Evolutionary conservation across 2,113 vertebrate genomes (phyloP).

Genomic region (Asarcornis scutulata): DNA sequence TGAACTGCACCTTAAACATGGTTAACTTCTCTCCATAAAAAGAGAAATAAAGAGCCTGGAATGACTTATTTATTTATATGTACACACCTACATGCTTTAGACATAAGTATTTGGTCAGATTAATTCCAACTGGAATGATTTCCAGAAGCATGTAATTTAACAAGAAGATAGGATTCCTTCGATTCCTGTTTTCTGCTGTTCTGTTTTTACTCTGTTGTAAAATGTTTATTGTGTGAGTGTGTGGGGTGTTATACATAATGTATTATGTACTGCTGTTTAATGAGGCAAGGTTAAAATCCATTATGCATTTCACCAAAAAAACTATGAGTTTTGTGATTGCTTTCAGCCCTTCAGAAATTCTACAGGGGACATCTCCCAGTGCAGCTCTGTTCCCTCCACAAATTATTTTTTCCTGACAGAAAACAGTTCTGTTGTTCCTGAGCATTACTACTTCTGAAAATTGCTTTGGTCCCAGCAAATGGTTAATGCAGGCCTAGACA

Average conservation of each 20-base stretch:
- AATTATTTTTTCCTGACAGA: neutral
- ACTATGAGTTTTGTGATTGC: neutral
- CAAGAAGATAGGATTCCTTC: neutral
- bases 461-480: neutral
- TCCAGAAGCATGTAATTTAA: neutral
- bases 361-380: neutral
- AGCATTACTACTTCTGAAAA: neutral
- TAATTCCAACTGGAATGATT: neutral
- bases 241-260: neutral
- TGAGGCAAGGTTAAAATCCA: slow-evolving; percentile 38
- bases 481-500: neutral
- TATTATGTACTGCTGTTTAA: slow-evolving; percentile 18
- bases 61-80: neutral
- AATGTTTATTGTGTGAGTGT: neutral
- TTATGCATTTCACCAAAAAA: slow-evolving; percentile 21
- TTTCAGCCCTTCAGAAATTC: slow-evolving; percentile 34
- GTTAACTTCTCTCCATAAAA: neutral
- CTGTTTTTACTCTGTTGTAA: neutral
- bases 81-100: neutral
- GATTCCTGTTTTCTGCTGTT: neutral
- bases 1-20: neutral
- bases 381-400: neutral
- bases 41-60: neutral
- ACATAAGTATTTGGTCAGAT: neutral
- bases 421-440: neutral